Evolutionary conservation across 92 coral and sea anemone species (phyloP).

Genomic region (Porites lobata): DNA sequence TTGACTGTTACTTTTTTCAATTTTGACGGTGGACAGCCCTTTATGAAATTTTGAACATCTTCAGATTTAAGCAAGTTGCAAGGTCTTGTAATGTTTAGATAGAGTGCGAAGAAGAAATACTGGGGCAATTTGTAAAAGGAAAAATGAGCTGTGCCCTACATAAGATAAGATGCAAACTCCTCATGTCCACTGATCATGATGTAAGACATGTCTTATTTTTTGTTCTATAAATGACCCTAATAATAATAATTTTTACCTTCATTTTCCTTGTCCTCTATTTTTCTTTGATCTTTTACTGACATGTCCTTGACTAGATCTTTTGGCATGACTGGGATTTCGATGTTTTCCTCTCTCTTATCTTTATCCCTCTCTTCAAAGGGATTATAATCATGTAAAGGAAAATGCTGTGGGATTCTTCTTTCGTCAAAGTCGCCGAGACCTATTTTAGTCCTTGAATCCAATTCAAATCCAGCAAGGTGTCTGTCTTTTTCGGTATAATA

Average conservation of each 20-base stretch:
- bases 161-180: no score
- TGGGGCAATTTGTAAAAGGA: no score
- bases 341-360: conserved; percentile 33
- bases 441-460: conserved; percentile 78
- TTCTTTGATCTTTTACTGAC: conserved; percentile 77
- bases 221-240: neutral
- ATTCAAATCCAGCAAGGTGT: conserved; percentile 73
- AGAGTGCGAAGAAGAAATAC: no score
- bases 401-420: conserved; percentile 38
- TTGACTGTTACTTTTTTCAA: no score
- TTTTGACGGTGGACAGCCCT: no score
- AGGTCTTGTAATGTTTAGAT: no score
- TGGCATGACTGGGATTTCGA: conserved; percentile 44
- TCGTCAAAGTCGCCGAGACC: conserved; percentile 61
- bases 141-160: no score
- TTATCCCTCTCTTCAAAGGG: conserved; percentile 61
- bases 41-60: no score
- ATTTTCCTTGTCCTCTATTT: conserved; percentile 50
- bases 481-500: conserved; percentile 86
- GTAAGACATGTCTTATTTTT: no score
- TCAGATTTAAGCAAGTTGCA: no score
- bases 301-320: conserved; percentile 81
- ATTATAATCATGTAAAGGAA: conserved; percentile 59
- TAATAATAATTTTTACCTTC: conserved; percentile 39
- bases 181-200: no score